Evolutionary conservation across 2,888 invertebrate genomes (phyloP).

Genomic region (Chymomyza fuscimana): DNA sequence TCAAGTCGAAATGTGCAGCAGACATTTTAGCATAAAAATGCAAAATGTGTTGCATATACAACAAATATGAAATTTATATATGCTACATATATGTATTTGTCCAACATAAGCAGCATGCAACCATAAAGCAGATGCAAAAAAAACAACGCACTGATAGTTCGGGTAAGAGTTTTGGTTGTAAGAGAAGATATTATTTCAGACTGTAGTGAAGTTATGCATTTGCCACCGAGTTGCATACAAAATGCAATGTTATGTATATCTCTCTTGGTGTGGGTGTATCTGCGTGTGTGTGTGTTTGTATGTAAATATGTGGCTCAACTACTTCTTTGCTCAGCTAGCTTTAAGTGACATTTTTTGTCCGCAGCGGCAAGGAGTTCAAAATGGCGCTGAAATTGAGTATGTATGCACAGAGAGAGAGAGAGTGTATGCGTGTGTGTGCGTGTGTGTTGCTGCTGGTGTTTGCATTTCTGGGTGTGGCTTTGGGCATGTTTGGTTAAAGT

Average conservation of each 20-base stretch:
- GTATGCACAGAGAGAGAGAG: too few relatives aligned
- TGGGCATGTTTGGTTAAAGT: constrained; percentile 48
- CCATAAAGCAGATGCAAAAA: constrained; percentile 12
- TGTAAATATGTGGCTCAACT: neutral
- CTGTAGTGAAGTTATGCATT: neutral
- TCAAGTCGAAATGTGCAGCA: neutral
- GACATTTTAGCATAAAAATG: neutral
- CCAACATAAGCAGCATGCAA: neutral
- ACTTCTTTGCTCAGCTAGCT: neutral
- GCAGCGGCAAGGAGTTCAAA: neutral
- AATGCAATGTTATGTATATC: neutral
- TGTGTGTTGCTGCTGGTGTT: neutral
- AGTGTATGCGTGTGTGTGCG: neutral
- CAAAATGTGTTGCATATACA: constrained; percentile 7
- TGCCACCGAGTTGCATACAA: neutral
- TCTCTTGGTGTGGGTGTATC: neutral
- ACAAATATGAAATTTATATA: constrained; percentile 5
- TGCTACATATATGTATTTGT: neutral
- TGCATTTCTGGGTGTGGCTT: constrained; percentile 28
- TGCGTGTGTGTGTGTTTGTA: neutral
- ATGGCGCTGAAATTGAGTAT: neutral
- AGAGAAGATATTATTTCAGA: neutral
- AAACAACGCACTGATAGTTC: neutral
- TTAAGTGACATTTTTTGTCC: neutral
- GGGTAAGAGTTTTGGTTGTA: neutral